Conservation (phyloP, 1,140 invertebrate genomes). For the Spodoptera frugiperda region DNA sequence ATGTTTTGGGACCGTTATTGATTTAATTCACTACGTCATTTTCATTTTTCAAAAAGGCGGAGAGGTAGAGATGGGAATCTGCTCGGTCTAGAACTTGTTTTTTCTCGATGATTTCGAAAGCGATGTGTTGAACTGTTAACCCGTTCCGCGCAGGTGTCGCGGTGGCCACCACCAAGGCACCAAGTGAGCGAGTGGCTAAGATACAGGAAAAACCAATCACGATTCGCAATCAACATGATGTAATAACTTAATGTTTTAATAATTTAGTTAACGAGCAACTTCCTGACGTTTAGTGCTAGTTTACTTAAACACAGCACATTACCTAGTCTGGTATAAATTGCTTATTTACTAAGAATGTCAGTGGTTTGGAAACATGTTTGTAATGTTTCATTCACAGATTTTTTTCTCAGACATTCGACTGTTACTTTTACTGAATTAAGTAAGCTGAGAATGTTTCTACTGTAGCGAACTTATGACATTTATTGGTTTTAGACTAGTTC, state of each 20-base stretch:
- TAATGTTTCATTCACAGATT: conserved; percentile 17
- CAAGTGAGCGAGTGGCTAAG: conserved; percentile 23
- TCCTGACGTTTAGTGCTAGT: conserved; percentile 46
- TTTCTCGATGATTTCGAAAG: conserved; percentile 12
- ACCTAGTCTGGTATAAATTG: background rate
- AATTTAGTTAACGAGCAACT: conserved; percentile 45
- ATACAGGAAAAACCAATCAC: conserved; percentile 35
- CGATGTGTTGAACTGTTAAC: conserved; percentile 7
- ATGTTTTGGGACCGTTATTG: conserved; percentile 25
- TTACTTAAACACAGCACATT: conserved; percentile 11
- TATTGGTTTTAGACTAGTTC: background rate
- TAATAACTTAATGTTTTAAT: conserved; percentile 19
- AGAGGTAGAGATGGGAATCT: background rate
- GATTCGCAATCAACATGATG: conserved; percentile 7
- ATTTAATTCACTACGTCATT: conserved; percentile 6
- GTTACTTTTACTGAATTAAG: background rate
- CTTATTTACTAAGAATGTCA: background rate
- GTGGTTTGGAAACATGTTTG: conserved; percentile 14
- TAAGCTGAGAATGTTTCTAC: background rate
- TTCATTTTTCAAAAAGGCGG: background rate
- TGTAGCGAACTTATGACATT: background rate
- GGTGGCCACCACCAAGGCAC: background rate
- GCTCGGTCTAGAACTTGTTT: conserved; percentile 10
- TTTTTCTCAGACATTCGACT: background rate
- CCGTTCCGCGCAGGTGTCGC: background rate